Percentiles rank a stretch among this genome's conserved stretches.
Conservation (phyloP, 2,113 vertebrate species). For the Cyprinodon variegatus region DNA sequence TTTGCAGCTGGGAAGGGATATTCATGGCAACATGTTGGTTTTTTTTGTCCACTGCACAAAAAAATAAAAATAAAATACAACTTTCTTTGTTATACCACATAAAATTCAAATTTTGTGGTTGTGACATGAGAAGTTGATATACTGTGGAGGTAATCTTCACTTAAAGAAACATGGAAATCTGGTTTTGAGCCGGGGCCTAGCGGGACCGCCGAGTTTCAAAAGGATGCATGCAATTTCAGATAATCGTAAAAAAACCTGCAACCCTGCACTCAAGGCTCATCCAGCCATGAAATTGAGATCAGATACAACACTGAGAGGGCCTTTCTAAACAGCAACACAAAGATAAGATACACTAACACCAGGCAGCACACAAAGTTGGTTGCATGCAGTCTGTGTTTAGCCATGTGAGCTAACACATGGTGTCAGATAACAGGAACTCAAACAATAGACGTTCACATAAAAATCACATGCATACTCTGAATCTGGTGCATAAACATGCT, state of each 20-base stretch:
- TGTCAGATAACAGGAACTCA: slow-evolving; percentile 47
- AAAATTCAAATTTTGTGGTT: background rate
- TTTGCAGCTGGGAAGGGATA: background rate
- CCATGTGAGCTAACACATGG: slow-evolving; percentile 52
- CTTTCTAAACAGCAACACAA: slow-evolving; percentile 45
- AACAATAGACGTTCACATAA: slow-evolving; percentile 50
- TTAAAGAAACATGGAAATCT: slow-evolving; percentile 26
- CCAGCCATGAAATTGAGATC: slow-evolving; percentile 79
- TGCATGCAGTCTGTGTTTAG: slow-evolving; percentile 13
- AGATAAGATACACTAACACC: slow-evolving; percentile 38
- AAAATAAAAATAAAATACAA: background rate
- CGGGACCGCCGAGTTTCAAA: slow-evolving; percentile 49
- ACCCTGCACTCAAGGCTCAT: slow-evolving; percentile 45
- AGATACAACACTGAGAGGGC: slow-evolving; percentile 52
- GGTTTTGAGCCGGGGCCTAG: slow-evolving; percentile 25
- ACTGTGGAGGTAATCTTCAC: background rate
- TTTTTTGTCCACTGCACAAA: background rate
- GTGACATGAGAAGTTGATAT: background rate
- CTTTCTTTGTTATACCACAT: background rate
- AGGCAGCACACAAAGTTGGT: slow-evolving; percentile 31
- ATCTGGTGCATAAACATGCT: slow-evolving; percentile 46
- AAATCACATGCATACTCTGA: slow-evolving; percentile 26
- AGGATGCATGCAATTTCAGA: slow-evolving; percentile 54
- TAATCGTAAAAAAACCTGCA: slow-evolving; percentile 61
- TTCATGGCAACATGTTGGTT: background rate